A percentile compares a stretch with the other conserved stretches of the same genome.
Evolutionary conservation across 2,797 vertebrate species (phyloP).

Genomic region (Agapornis canus): DNA sequence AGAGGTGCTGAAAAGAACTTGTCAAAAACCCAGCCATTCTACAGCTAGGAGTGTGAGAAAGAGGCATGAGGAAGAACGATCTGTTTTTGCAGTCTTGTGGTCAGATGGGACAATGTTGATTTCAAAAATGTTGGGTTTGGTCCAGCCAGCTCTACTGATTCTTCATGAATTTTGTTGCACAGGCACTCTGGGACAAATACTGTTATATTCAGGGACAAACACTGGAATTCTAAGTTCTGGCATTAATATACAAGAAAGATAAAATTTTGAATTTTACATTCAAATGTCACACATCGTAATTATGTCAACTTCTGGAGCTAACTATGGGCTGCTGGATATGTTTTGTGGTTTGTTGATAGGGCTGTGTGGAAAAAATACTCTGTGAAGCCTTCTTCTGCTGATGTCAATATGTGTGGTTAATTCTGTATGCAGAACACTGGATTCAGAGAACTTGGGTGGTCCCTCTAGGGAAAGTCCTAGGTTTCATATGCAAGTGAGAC

Average conservation of each 20-base stretch:
- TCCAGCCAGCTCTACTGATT: background rate
- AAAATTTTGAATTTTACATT: background rate
- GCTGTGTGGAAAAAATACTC: background rate
- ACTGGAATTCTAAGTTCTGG: background rate
- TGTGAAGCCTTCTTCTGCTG: background rate
- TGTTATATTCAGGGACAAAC: background rate
- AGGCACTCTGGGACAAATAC: background rate
- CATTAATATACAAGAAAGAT: background rate
- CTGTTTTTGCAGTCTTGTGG: background rate
- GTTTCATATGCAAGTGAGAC: background rate
- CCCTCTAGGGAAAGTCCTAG: background rate
- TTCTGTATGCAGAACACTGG: background rate
- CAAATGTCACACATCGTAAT: conserved; percentile 22
- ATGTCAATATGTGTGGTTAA: background rate
- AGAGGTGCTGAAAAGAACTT: background rate
- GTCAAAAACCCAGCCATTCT: background rate
- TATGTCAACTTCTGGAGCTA: conserved; percentile 7
- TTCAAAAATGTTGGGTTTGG: background rate
- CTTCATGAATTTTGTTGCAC: conserved; percentile 6
- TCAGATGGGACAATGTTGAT: background rate
- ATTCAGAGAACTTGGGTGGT: background rate
- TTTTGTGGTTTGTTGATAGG: conserved; percentile 1
- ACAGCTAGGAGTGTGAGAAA: background rate
- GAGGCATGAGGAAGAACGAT: background rate
- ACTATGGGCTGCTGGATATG: background rate